A percentile compares a stretch with the other conserved stretches of the same genome.
These are phyloP conservation scores for Paradisaea rubra DNA, from an alignment of 2,113 vertebrate genomes.

Conservation along the genomic window DNA sequence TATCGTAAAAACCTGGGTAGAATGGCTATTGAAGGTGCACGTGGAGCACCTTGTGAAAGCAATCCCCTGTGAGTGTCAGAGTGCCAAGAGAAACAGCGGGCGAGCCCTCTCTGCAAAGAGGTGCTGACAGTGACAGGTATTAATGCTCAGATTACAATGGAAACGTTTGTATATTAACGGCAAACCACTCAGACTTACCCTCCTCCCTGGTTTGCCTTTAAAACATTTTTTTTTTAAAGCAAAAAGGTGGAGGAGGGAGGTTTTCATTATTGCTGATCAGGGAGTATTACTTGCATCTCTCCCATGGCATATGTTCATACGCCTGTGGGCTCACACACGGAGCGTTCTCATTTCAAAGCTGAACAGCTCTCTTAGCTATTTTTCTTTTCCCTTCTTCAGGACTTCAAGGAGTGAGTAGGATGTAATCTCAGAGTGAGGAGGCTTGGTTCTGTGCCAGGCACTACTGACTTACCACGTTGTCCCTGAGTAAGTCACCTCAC, in stretches of 20 bases:
- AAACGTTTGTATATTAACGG: background rate
- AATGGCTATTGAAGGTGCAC: background rate
- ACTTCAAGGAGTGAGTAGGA: conserved; percentile 52
- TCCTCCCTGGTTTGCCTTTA: background rate
- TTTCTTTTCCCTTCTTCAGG: conserved; percentile 48
- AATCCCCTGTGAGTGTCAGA: background rate
- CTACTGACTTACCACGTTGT: background rate
- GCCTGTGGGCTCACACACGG: conserved; percentile 36
- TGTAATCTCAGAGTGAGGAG: conserved; percentile 42
- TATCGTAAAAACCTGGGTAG: background rate
- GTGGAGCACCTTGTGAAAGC: background rate
- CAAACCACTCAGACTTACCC: background rate
- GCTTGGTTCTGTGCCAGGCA: conserved; percentile 40
- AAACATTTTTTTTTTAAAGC: background rate
- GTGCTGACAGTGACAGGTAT: conserved; percentile 18
- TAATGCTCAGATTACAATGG: conserved; percentile 1
- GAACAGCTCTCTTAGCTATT: conserved; percentile 39
- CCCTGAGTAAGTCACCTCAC: conserved; percentile 44
- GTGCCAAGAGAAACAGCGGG: conserved; percentile 10
- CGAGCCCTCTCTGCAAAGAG: background rate
- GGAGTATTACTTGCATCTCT: conserved; percentile 42
- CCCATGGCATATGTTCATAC: conserved; percentile 42
- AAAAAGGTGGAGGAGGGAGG: background rate
- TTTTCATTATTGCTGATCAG: conserved; percentile 36
- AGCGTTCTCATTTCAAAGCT: conserved; percentile 26